phyloP scores from a whole-genome alignment of 2,797 vertebrate genomes.

The Erpetoichthys calabaricus region DNA sequence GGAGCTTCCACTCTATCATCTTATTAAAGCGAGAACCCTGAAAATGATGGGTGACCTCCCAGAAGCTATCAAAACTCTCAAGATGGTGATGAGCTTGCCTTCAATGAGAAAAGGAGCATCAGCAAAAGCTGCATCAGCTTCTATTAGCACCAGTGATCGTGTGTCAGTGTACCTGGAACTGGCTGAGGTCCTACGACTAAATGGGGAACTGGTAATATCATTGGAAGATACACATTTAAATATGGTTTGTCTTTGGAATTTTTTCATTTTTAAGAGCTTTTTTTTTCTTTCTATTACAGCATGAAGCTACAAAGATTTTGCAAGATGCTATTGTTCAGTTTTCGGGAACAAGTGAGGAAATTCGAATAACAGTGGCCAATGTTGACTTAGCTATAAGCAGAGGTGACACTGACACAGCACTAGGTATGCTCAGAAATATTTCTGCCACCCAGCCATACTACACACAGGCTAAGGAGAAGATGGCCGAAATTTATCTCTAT shows the following conservation, averaged over 20 bases:
- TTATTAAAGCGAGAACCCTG: slow-evolving; percentile 45
- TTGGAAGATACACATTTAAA: neutral
- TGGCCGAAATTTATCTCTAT: slow-evolving; percentile 51
- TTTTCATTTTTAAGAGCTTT: neutral
- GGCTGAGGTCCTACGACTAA: slow-evolving; percentile 39
- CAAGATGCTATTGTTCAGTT: slow-evolving; percentile 50
- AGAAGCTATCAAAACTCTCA: slow-evolving; percentile 43
- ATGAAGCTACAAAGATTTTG: slow-evolving; percentile 53
- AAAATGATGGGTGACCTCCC: slow-evolving; percentile 36
- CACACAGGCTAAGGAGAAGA: slow-evolving; percentile 46
- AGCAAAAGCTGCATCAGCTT: slow-evolving; percentile 11
- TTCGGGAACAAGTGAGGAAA: slow-evolving; percentile 39
- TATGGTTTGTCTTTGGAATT: neutral
- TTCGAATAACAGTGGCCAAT: slow-evolving; percentile 41
- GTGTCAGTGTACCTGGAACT: slow-evolving; percentile 48
- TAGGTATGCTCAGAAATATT: slow-evolving; percentile 35
- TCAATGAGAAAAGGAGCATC: slow-evolving; percentile 22
- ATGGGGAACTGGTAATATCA: slow-evolving; percentile 45
- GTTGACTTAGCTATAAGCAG: slow-evolving; percentile 49
- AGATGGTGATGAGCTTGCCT: slow-evolving; percentile 35
- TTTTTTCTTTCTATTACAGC: slow-evolving; percentile 25
- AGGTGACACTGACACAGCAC: slow-evolving; percentile 36
- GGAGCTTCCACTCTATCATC: slow-evolving; percentile 46
- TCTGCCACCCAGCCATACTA: slow-evolving; percentile 41
- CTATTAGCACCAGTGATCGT: slow-evolving; percentile 26